Base-by-base conservation (phyloP, 1,140 invertebrate genomes). In the Drosophila ohnishii region DNA sequence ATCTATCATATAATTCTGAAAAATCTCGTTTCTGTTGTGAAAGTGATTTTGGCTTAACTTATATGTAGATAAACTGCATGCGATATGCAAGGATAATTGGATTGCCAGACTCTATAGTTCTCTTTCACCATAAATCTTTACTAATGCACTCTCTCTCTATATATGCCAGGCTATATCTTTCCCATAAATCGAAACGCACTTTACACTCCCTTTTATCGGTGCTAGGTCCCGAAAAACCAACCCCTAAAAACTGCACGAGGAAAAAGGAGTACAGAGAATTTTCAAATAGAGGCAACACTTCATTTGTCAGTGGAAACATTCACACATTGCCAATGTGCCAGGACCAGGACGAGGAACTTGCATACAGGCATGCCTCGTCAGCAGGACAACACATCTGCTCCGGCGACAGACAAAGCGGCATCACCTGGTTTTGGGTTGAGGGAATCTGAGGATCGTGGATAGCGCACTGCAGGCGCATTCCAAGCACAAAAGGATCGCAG, bases 241-340 rank as follows among this genome's bases (percentile, higher is more conserved):
- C 83, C 82, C 81, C 82, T 85, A 78, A 78, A 83, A 66, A 59
- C 14, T 66, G 66, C 73, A 42, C 3, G n/a, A 50, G 14, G 34
- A 37, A 30, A 70, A 71, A 70, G 55, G 66, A 65, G 60, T 67
- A 57, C 74, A 51, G 51, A 45, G 61, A 61, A 64, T 34, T 64
- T 69, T 56, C 70, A 32, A 63, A 74, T 55, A 74, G 35, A 74
- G 70, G 62, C 66, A 80, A 63, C 67, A 67, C 76, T 78, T 78
- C 76, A 79, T 79, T 79, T 79, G 76, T 79, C 76, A 79, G 75
- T 74, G 39, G 71, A 67, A 69, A 66, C 62, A 78, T 86, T 85
- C 82, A 86, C 82, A 85, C 82, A 85, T 85, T 72, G 51, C 66
- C 70, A 86, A 86, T 85, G 82, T 80, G 42, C 16, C 45, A 59